Evolutionary conservation across 2,888 invertebrate species (phyloP), one percentile per base, ranked within the genome.

Genomic region (Ypsolopha scabrella): DNA sequence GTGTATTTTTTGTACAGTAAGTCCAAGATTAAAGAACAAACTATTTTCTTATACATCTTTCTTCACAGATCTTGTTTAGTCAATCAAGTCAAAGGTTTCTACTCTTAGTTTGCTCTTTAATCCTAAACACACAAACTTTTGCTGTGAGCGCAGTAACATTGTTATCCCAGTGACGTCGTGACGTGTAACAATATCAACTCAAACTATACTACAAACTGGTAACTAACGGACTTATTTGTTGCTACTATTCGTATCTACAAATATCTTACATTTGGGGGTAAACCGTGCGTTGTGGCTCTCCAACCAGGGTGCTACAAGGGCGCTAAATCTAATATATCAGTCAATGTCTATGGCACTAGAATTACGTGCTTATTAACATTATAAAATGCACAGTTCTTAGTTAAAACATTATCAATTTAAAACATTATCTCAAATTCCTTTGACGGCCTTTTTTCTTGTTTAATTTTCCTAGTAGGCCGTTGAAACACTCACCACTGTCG

Each of bases 401-500:
- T 58, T 60, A 55, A 55, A 57, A 53, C 43, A 43, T 44, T 57
- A 43, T 14, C 43, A 43, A 13, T 43, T 43, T 24, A 9, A 24
- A 7, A 38, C 14, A 14, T n/a, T 38, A n/a, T 24, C 24, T 24
- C 24, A 14, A 14, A 7, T 46, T 33, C n/a, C 51, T 62, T 60
- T 60, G 55, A 55, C 57, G 61, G 63, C 62, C 62, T 60, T 69
- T 68, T 65, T 54, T 65, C 35, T 64, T 56, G 56, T 44, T 63
- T 63, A 58, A 57, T 55, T 62, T 59, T 67, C 56, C 54, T 64
- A 65, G 58, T 54, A 55, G 60, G 55, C 58, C 57, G 58, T 57
- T 54, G 54, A 57, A 64, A 64, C 68, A 90, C 93, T 93, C 88
- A 94, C 94, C 94, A 88, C 94, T 94, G 81, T 94, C 94, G 78